These are phyloP conservation scores for Palythoa caribaeorum DNA, from an alignment of 92 coral and sea anemone species.

Conservation along the genomic window DNA sequence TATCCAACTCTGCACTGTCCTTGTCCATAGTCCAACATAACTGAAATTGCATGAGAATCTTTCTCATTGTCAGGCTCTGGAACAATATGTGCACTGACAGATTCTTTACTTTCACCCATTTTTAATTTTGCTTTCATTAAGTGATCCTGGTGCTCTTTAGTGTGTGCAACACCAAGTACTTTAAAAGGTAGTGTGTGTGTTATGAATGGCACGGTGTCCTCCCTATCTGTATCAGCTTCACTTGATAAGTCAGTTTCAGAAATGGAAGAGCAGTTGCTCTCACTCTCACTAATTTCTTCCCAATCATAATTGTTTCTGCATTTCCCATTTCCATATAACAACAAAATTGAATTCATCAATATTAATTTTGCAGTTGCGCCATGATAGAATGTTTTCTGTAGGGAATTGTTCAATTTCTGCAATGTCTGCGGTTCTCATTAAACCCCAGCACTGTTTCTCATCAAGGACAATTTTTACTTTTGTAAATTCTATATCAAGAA, in stretches of 20 bases:
- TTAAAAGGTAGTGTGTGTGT: constrained; percentile 48
- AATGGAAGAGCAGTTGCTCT: neutral
- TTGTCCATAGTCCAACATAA: too few species aligned
- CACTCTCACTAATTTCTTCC: constrained; percentile 36
- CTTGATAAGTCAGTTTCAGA: constrained; percentile 46
- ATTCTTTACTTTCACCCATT: constrained; percentile 9
- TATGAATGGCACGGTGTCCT: constrained; percentile 30
- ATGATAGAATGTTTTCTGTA: constrained; percentile 27
- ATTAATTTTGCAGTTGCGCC: constrained; percentile 43
- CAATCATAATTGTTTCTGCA: constrained; percentile 16
- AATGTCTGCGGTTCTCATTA: constrained; percentile 28
- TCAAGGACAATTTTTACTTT: constrained; percentile 13
- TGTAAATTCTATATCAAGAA: constrained; percentile 33
- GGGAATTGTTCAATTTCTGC: neutral
- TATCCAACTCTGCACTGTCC: constrained; percentile 42
- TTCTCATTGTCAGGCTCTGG: constrained; percentile 10
- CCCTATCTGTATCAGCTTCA: constrained; percentile 10
- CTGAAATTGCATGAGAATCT: constrained; percentile 21
- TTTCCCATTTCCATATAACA: constrained; percentile 56
- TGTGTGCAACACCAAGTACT: constrained; percentile 34
- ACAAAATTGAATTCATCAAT: constrained; percentile 32
- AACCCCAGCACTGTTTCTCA: constrained; percentile 36
- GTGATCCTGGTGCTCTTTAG: constrained; percentile 29
- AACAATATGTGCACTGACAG: constrained; percentile 25
- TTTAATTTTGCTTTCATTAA: constrained; percentile 27